These are phyloP conservation scores for Forbesichthys papilliferus DNA, from an alignment of 2,113 vertebrate genomes.

Conservation along the genomic window DNA sequence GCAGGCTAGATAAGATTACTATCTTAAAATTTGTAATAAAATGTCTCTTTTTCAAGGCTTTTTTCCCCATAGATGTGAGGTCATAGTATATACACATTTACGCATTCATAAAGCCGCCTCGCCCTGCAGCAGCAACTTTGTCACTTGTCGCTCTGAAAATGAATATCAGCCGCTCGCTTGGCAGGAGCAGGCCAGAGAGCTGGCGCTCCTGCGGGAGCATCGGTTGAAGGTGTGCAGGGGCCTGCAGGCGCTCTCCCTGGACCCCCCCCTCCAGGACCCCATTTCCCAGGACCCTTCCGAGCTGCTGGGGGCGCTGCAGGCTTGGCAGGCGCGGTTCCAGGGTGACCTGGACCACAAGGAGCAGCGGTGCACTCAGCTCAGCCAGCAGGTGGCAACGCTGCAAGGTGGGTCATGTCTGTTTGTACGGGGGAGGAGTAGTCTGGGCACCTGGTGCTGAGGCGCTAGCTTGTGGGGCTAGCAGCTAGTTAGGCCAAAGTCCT, in stretches of 20 bases:
- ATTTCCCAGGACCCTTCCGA: constrained; percentile 51
- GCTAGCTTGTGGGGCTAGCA: no score
- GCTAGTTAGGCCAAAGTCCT: no score
- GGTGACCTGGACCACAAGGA: constrained; percentile 53
- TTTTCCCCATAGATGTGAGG: no score
- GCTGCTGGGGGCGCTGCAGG: constrained; percentile 56
- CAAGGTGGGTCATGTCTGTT: constrained; percentile 71
- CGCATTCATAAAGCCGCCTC: no score
- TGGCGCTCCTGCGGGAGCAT: constrained; percentile 57
- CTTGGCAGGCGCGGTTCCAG: constrained; percentile 51
- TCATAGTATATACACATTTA: no score
- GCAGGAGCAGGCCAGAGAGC: constrained; percentile 56
- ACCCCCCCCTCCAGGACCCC: constrained; percentile 19
- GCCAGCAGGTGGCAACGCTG: constrained; percentile 53
- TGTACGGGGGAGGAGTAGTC: no score
- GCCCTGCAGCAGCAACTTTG: no score
- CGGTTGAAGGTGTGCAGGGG: constrained; percentile 65
- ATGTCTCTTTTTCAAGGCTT: no score
- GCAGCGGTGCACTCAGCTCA: constrained; percentile 47
- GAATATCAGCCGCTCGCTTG: constrained; percentile 40
- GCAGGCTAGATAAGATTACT: no score
- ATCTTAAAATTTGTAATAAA: no score
- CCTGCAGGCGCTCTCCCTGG: constrained; percentile 54
- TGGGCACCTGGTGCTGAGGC: no score
- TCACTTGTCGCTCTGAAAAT: constrained; percentile 29